Evolutionary conservation across 1,140 invertebrate genomes (phyloP).

Genomic region (Ceratina calcarata): DNA sequence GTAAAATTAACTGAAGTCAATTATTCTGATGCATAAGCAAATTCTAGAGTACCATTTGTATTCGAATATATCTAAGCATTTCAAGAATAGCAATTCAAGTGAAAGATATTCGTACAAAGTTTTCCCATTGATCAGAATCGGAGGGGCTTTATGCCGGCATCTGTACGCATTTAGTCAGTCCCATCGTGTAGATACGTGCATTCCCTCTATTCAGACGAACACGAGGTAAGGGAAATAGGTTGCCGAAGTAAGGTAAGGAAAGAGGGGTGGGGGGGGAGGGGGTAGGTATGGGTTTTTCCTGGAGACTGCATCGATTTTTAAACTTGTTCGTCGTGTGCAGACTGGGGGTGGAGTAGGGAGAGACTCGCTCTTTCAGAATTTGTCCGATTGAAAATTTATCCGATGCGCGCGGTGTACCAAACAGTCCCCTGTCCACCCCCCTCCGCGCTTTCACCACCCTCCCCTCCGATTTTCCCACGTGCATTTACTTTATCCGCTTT

Average conservation of each 20-base stretch:
- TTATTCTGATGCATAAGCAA: too few species aligned
- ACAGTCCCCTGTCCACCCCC: slow-evolving; percentile 35
- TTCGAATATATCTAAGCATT: too few species aligned
- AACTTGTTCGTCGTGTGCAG: slow-evolving; percentile 63
- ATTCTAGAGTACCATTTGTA: too few species aligned
- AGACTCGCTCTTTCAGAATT: slow-evolving; percentile 71
- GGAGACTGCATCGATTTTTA: slow-evolving; percentile 73
- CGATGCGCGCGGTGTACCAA: slow-evolving; percentile 69
- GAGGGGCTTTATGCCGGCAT: slow-evolving; percentile 14
- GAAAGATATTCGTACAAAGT: not conserved
- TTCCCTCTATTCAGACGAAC: slow-evolving; percentile 55
- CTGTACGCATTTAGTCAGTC: slow-evolving; percentile 24
- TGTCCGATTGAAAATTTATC: slow-evolving; percentile 77
- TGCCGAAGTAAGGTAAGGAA: too few species aligned
- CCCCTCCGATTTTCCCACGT: slow-evolving; percentile 17
- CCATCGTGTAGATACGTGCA: slow-evolving; percentile 12
- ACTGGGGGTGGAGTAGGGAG: slow-evolving; percentile 2
- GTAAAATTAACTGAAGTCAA: too few species aligned
- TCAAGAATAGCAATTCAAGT: too few species aligned
- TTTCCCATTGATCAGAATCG: not conserved
- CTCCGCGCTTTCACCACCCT: not conserved
- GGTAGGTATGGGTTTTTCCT: slow-evolving; percentile 25
- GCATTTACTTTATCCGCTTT: slow-evolving; percentile 20
- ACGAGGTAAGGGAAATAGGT: slow-evolving; percentile 7
- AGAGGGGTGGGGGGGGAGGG: too few species aligned